Evolutionary conservation across 2,113 vertebrate species (phyloP).

Genomic region (Muscicapa adusta): DNA sequence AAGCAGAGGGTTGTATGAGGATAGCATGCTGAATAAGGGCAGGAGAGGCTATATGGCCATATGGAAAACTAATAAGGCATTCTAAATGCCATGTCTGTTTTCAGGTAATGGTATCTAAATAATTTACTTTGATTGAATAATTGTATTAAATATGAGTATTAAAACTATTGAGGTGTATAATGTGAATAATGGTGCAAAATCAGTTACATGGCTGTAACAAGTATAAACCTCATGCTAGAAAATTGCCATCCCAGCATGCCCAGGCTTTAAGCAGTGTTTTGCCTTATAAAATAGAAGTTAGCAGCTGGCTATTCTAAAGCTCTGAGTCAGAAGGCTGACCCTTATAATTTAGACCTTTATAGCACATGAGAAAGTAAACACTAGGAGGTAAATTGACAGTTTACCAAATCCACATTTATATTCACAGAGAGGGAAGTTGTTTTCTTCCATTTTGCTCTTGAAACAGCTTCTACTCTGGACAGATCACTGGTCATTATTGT

Average conservation of each 20-base stretch:
- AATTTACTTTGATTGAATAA: slow-evolving; percentile 28
- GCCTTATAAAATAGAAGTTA: background rate
- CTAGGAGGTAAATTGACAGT: background rate
- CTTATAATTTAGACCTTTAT: background rate
- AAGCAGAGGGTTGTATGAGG: background rate
- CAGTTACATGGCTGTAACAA: background rate
- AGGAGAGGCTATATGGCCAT: background rate
- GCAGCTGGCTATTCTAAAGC: background rate
- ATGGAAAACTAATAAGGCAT: background rate
- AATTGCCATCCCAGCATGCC: background rate
- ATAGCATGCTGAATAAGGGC: background rate
- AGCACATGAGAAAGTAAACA: background rate
- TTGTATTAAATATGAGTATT: background rate
- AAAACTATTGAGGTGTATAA: background rate
- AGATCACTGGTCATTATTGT: background rate
- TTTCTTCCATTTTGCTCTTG: background rate
- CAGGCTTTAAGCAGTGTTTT: background rate
- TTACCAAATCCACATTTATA: background rate
- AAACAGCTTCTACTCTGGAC: background rate
- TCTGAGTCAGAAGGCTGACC: background rate
- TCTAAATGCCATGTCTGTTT: background rate
- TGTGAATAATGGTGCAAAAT: background rate
- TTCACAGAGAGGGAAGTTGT: background rate
- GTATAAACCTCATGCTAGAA: background rate
- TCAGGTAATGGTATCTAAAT: background rate